Base-by-base conservation (phyloP, 2,888 invertebrate species). In the Thumatha senex region DNA sequence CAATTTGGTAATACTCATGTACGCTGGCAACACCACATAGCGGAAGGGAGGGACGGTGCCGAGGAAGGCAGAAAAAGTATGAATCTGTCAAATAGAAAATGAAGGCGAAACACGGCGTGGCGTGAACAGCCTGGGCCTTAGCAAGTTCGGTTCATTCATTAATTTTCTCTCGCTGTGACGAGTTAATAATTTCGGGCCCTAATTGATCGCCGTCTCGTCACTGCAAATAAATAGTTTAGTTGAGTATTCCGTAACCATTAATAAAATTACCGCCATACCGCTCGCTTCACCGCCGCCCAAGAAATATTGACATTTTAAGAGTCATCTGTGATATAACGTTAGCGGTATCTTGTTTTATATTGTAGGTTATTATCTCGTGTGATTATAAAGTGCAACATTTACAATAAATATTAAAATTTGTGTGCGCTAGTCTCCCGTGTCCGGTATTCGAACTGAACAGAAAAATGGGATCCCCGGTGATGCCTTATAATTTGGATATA, bases 401-500 rank as follows among this genome's bases (percentile, higher is more conserved):
- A 70, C 51, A 36, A 47, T 40, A 40, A 64, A 70, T 62, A 66
- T 62, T 65, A 63, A 67, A 56, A 64, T 68, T 73, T n/a, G 78
- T 81, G 78, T 70, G 67, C 69, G 67, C 63, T 59, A 50, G 56
- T 54, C 71, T 53, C 66, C 65, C 67, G 78, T 82, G 73, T 62
- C 61, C 65, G 69, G 73, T 66, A 67, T 60, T 59, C 56, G 61
- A 59, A 64, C 64, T 57, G 46, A 58, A 50, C 64, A 24, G 57
- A 62, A 75, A 74, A 70, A 89, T 86, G 89, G 87, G 84, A 76
- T 76, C 81, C n/a, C 67, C 76, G 38, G 77, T 78, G 51, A 91
- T 92, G 81, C 91, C 92, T 83, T 92, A 93, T 75, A 84, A 86
- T 71, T 74, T 91, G 78, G 91, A 90, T 70, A 81, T 89, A 54